A percentile compares a stretch with the other conserved stretches of the same genome.
These are phyloP conservation scores for Acestrorhynchus altus DNA, from an alignment of 2,797 vertebrate species.

Conservation along the genomic window DNA sequence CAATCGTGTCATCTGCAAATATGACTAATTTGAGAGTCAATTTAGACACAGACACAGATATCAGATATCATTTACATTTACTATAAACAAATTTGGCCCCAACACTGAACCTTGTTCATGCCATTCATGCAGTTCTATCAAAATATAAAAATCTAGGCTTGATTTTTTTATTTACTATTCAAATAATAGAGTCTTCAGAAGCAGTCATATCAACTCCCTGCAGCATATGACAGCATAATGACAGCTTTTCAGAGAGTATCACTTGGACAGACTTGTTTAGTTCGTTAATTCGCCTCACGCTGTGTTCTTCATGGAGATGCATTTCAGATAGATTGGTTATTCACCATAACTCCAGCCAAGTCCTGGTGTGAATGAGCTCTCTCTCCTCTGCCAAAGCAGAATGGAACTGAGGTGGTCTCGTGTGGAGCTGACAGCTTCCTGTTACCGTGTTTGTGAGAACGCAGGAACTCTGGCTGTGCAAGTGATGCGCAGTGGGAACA, in stretches of 20 bases:
- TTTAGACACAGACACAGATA: too few species aligned
- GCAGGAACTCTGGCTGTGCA: slow-evolving; percentile 73
- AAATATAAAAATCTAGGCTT: too few species aligned
- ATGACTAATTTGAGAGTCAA: too few species aligned
- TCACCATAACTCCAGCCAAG: slow-evolving; percentile 8
- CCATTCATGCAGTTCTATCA: too few species aligned
- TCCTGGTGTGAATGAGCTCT: slow-evolving; percentile 23
- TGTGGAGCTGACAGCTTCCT: slow-evolving; percentile 73
- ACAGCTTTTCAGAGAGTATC: background rate
- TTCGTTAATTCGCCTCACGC: background rate
- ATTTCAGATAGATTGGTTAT: slow-evolving; percentile 15
- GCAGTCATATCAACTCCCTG: background rate
- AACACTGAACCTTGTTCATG: too few species aligned
- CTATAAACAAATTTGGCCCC: too few species aligned
- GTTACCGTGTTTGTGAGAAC: slow-evolving; percentile 75
- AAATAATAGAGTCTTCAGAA: background rate
- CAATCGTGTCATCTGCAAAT: too few species aligned
- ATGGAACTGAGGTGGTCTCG: slow-evolving; percentile 76
- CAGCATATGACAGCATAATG: background rate
- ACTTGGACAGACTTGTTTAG: slow-evolving; percentile 11
- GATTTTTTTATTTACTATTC: too few species aligned
- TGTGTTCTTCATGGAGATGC: background rate
- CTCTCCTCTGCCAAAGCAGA: slow-evolving; percentile 61
- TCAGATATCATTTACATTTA: too few species aligned
- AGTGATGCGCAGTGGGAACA: slow-evolving; percentile 72